Evolutionary conservation across 2,888 invertebrate genomes (phyloP), one percentile per base, ranked within the genome.

Genomic region (Acronicta aceris): DNA sequence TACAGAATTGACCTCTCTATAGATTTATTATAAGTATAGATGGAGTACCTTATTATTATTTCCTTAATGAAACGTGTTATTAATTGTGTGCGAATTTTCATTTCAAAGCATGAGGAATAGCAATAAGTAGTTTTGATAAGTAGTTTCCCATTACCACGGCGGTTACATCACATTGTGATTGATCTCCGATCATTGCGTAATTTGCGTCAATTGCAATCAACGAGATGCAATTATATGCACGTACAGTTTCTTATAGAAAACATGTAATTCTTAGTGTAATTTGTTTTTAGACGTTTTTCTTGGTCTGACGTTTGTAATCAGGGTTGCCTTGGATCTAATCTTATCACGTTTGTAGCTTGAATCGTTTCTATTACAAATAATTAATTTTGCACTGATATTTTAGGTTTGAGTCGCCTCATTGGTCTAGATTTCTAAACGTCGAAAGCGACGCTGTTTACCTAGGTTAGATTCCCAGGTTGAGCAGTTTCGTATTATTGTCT

Each of bases 201-300:
- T 51, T 56, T 58, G 30, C 51, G 46, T 53, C 13, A 30, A 57
- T 57, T 53, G 17, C 38, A 51, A 61, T 48, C 53, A 21, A 47
- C 38, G 25, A 54, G 17, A 33, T 42, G 43, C 49, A 47, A 62
- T 62, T 55, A 61, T 48, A 57, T 53, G 49, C 57, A 57, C 57
- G 52, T 47, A 52, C 36, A 46, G 33, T 21, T 59, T 45, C 42
- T 15, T 16, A 36, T 54, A 40, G 15, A 55, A 48, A 25, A 21
- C 16, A 9, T 38, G 27, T 30, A 36, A 38, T 38, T 51, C 38
- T 45, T 15, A 17, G 17, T n/a, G 30, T 16, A 30, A 5, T 30
- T 46, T 25, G 49, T 27, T 40, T 51, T 10, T 27, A 30, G 12
- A 12, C 21, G 16, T 41, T 42, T 41, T 41, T 30, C 13, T 46